A percentile compares a stretch with the other conserved stretches of the same genome.
Evolutionary conservation across 2,113 vertebrate species (phyloP).

Genomic region (Cephalophus harveyi): DNA sequence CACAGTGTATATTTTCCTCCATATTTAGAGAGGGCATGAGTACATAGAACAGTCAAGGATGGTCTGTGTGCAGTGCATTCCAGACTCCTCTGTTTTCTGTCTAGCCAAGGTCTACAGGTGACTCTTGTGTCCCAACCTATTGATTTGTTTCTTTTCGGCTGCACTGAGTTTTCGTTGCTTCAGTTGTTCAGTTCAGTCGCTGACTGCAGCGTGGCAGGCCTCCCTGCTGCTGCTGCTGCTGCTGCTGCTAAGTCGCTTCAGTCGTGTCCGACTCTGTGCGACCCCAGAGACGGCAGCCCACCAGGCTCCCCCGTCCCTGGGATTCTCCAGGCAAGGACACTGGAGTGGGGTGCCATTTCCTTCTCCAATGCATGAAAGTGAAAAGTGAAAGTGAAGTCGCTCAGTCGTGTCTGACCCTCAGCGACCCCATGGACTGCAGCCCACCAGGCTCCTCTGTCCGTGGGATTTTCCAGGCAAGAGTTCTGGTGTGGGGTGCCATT

Average conservation of each 20-base stretch:
- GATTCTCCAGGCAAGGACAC: too few relatives aligned
- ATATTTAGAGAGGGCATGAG: not conserved
- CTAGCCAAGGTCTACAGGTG: not conserved
- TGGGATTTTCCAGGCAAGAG: too few relatives aligned
- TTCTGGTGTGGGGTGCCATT: too few relatives aligned
- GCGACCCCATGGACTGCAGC: too few relatives aligned
- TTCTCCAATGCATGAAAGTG: too few relatives aligned
- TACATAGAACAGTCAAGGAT: not conserved
- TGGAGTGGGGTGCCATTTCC: too few relatives aligned
- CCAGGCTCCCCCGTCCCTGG: too few relatives aligned
- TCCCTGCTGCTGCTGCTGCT: not conserved
- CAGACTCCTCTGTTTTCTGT: not conserved
- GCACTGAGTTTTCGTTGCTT: not conserved
- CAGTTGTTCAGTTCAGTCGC: not conserved
- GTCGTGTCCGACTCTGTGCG: fast-evolving
- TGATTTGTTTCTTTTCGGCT: not conserved
- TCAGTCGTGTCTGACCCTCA: too few relatives aligned
- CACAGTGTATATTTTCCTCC: not conserved
- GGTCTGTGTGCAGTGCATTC: not conserved
- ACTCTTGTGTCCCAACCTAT: not conserved
- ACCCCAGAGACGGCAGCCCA: too few relatives aligned
- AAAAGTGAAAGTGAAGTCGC: too few relatives aligned
- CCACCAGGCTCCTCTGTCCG: too few relatives aligned
- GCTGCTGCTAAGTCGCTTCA: too few relatives aligned
- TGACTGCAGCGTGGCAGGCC: not conserved